These are phyloP conservation scores for Trachurus trachurus DNA, from an alignment of 2,797 vertebrate species.

Conservation along the genomic window DNA sequence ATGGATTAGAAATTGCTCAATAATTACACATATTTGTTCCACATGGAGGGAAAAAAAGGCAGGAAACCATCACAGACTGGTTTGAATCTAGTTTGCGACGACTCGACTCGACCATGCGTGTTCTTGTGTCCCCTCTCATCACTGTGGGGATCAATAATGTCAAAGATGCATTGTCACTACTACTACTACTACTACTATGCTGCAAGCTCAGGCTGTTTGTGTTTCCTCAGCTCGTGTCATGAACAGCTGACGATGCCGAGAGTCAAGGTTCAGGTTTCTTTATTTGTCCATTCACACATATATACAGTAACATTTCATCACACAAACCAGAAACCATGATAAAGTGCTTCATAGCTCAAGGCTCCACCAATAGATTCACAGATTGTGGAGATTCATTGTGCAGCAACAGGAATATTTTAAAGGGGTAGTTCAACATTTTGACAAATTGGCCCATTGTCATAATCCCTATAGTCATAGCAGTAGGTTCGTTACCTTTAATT, in stretches of 20 bases:
- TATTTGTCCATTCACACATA: too few species aligned
- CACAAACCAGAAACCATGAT: too few species aligned
- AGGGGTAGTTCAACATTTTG: too few species aligned
- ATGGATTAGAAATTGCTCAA: slow-evolving; percentile 29
- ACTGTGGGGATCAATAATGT: background rate
- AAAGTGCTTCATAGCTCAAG: too few species aligned
- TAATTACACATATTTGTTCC: slow-evolving; percentile 27
- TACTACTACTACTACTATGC: background rate
- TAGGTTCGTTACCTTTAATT: too few species aligned
- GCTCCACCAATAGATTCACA: too few species aligned
- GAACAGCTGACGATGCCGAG: background rate
- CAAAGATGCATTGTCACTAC: background rate
- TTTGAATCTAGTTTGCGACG: background rate
- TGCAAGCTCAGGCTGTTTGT: background rate
- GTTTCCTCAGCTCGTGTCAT: background rate
- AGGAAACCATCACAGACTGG: background rate
- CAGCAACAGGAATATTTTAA: background rate
- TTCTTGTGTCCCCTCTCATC: background rate
- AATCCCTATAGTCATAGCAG: too few species aligned
- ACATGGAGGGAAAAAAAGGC: too few species aligned
- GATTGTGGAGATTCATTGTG: background rate
- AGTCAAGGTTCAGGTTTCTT: too few species aligned
- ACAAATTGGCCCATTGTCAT: too few species aligned
- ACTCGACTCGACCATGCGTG: background rate
- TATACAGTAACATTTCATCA: too few species aligned